Conservation (phyloP, 2,797 vertebrate species). For the Mastacembelus armatus region DNA sequence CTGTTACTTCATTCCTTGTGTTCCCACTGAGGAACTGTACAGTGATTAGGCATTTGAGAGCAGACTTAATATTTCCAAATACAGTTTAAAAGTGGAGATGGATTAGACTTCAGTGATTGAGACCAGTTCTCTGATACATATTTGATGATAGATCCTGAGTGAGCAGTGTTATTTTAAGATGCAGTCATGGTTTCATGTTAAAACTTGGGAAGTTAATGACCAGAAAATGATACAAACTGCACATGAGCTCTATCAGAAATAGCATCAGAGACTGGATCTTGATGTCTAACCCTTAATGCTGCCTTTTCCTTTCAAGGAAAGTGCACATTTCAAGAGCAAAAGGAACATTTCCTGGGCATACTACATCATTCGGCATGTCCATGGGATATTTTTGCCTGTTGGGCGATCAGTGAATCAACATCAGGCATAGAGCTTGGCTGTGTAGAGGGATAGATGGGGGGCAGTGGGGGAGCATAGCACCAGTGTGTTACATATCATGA, state of each 20-base stretch:
- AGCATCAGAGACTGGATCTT: constrained; percentile 1
- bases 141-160: no score
- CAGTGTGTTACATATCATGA: constrained; percentile 53
- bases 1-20: no score
- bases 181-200: no score
- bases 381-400: constrained; percentile 62
- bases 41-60: neutral
- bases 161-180: neutral
- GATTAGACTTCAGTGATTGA: neutral
- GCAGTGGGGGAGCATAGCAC: constrained; percentile 47
- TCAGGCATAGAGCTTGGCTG: constrained; percentile 42
- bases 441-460: constrained; percentile 31
- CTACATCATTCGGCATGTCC: constrained; percentile 47
- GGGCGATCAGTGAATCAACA: constrained; percentile 52
- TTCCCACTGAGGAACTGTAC: neutral
- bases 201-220: no score
- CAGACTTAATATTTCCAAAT: neutral
- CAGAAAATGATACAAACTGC: neutral
- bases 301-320: constrained; percentile 17
- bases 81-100: neutral
- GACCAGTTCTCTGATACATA: neutral
- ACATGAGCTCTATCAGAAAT: neutral
- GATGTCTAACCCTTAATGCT: neutral
- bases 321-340: constrained; percentile 19
- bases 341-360: constrained; percentile 39